Evolutionary conservation across 2,113 vertebrate genomes (phyloP).

Genomic region (Callipepla californica): DNA sequence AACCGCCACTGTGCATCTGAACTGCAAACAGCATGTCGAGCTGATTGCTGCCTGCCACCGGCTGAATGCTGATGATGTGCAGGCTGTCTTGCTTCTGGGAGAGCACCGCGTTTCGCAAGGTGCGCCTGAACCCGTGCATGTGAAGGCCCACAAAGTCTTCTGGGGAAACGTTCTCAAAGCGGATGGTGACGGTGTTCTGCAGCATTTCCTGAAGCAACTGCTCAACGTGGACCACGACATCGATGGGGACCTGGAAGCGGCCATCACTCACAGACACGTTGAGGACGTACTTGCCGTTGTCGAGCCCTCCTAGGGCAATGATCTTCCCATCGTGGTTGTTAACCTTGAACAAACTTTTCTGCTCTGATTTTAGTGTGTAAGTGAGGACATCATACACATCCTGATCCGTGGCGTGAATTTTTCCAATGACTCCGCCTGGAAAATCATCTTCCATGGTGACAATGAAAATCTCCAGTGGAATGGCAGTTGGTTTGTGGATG

Average conservation of each 20-base stretch:
- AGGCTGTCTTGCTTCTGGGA: conserved; percentile 89
- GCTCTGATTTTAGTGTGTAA: conserved; percentile 88
- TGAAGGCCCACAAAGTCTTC: conserved; percentile 93
- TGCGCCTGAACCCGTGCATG: conserved; percentile 87
- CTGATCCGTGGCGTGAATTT: conserved; percentile 94
- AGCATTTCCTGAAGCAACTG: conserved; percentile 90
- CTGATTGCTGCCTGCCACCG: conserved; percentile 87
- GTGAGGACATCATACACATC: conserved; percentile 95
- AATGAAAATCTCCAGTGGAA: conserved; percentile 93
- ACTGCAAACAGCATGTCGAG: conserved; percentile 95
- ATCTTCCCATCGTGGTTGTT: conserved; percentile 93
- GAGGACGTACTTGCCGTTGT: conserved; percentile 90
- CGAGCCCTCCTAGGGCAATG: conserved; percentile 92
- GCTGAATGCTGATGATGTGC: conserved; percentile 94
- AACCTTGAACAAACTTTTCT: conserved; percentile 96
- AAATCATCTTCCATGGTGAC: conserved; percentile 99
- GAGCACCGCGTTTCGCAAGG: conserved; percentile 83
- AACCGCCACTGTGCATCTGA: conserved; percentile 84
- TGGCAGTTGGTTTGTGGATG: conserved; percentile 90
- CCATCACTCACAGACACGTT: conserved; percentile 95
- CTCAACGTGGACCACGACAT: conserved; percentile 90
- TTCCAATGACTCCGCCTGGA: conserved; percentile 95
- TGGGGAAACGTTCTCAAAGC: conserved; percentile 91
- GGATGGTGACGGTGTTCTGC: conserved; percentile 91
- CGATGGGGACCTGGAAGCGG: conserved; percentile 91